A percentile compares a stretch with the other conserved stretches of the same genome.
phyloP scores from a whole-genome alignment of 2,888 invertebrate species.

The Cataglyphis cursor region DNA sequence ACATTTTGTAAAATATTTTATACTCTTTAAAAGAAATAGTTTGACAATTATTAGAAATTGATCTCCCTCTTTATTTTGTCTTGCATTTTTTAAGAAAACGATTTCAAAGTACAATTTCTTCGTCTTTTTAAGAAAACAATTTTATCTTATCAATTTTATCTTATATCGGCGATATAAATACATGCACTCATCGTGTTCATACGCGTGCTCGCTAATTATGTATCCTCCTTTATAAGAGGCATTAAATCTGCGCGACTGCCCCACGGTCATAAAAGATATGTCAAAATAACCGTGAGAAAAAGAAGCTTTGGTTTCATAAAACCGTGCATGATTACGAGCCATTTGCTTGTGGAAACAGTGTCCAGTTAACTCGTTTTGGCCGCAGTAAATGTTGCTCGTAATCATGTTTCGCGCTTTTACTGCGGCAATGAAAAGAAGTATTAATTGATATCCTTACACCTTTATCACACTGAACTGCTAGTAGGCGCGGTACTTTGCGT shows the following conservation, averaged over 20 bases:
- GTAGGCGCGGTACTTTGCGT: conserved; percentile 58
- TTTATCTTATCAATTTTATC: conserved; percentile 3
- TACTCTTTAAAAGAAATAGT: not conserved
- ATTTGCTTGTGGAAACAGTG: conserved; percentile 64
- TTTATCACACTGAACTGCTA: conserved; percentile 71
- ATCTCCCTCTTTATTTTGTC: not conserved
- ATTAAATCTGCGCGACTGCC: conserved; percentile 57
- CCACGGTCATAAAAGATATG: conserved; percentile 69
- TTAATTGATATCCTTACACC: conserved; percentile 77
- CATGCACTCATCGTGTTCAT: conserved; percentile 25
- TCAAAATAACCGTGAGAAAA: conserved; percentile 63
- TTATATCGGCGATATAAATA: conserved; percentile 15
- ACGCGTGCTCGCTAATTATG: conserved; percentile 57
- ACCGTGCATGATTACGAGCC: conserved; percentile 66
- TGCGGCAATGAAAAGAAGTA: conserved; percentile 71
- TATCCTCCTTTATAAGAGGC: conserved; percentile 55
- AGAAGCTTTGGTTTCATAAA: conserved; percentile 67
- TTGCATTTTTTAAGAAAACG: not conserved
- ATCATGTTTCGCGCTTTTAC: conserved; percentile 74
- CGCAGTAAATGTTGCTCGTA: conserved; percentile 72
- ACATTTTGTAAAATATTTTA: not conserved
- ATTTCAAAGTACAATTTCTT: not conserved
- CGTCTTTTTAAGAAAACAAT: conserved; percentile 3
- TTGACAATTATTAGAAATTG: not conserved
- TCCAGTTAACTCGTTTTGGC: conserved; percentile 73